These are phyloP conservation scores for Dynastes grantii DNA, from an alignment of 2,888 invertebrate genomes.

Conservation along the genomic window DNA sequence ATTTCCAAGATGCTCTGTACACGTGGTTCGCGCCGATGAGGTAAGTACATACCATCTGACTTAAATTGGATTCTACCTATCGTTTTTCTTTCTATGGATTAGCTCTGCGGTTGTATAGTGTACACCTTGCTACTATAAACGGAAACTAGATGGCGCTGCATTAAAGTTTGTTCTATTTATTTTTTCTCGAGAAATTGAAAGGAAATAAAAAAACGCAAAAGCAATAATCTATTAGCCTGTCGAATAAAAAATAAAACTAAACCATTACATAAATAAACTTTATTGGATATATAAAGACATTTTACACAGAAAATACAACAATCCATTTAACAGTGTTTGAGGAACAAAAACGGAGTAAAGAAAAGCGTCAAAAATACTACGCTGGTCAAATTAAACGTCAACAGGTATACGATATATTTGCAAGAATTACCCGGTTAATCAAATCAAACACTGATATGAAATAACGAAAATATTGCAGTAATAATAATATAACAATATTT, in stretches of 20 bases:
- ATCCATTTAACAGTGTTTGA: constrained; percentile 48
- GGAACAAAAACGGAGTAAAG: constrained; percentile 26
- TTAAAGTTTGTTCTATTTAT: no score
- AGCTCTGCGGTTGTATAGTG: no score
- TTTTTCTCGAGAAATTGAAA: no score
- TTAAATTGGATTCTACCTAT: no score
- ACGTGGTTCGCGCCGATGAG: no score
- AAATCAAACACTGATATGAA: constrained; percentile 38
- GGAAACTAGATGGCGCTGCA: no score
- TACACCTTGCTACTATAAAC: no score
- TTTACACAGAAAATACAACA: constrained; percentile 51
- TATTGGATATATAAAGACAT: constrained; percentile 50
- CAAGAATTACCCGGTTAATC: constrained; percentile 29
- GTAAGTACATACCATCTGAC: no score
- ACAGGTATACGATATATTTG: constrained; percentile 7
- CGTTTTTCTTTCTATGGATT: no score
- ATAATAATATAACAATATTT: constrained; percentile 13
- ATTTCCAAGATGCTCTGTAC: no score
- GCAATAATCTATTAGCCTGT: no score
- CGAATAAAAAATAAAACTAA: constrained; percentile 23
- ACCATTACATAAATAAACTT: constrained; percentile 51
- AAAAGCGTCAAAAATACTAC: constrained; percentile 39
- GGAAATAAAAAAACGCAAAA: no score
- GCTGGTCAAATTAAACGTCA: constrained; percentile 14
- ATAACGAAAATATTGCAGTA: constrained; percentile 22